Evolutionary conservation across 2,888 invertebrate species (phyloP).

Genomic region (Acrobasis suavella): DNA sequence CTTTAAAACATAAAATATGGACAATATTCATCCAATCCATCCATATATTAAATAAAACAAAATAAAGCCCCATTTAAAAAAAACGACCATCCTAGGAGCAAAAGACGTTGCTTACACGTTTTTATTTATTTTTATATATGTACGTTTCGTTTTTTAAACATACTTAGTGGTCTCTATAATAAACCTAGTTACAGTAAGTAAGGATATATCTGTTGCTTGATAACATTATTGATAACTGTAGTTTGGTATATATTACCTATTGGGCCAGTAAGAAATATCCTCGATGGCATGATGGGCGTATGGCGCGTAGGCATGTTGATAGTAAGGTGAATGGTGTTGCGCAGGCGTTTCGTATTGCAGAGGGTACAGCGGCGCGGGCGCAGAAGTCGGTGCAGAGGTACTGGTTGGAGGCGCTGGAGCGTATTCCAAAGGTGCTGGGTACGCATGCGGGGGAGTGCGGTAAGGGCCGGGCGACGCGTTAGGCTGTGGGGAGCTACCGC

Average conservation of each 20-base stretch:
- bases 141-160: too few relatives aligned
- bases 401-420: slow-evolving; percentile 60
- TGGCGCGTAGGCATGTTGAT: slow-evolving; percentile 75
- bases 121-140: too few relatives aligned
- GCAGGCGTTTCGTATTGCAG: slow-evolving; percentile 69
- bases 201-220: too few relatives aligned
- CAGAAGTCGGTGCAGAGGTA: slow-evolving; percentile 55
- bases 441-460: slow-evolving; percentile 73
- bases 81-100: too few relatives aligned
- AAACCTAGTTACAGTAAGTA: too few relatives aligned
- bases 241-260: slow-evolving; percentile 50
- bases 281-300: slow-evolving; percentile 77
- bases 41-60: too few relatives aligned
- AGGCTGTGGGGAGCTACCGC: slow-evolving; percentile 67
- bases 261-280: slow-evolving; percentile 77
- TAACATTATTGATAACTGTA: too few relatives aligned
- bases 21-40: too few relatives aligned
- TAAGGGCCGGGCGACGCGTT: slow-evolving; percentile 69
- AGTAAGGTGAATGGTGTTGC: slow-evolving; percentile 74
- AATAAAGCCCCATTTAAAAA: too few relatives aligned
- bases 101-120: too few relatives aligned
- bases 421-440: slow-evolving; percentile 72
- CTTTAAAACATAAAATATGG: too few relatives aligned
- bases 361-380: slow-evolving; percentile 69
- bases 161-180: too few relatives aligned